phyloP scores from a whole-genome alignment of 2,888 invertebrate genomes.

The Leptinotarsa rubiginosa region DNA sequence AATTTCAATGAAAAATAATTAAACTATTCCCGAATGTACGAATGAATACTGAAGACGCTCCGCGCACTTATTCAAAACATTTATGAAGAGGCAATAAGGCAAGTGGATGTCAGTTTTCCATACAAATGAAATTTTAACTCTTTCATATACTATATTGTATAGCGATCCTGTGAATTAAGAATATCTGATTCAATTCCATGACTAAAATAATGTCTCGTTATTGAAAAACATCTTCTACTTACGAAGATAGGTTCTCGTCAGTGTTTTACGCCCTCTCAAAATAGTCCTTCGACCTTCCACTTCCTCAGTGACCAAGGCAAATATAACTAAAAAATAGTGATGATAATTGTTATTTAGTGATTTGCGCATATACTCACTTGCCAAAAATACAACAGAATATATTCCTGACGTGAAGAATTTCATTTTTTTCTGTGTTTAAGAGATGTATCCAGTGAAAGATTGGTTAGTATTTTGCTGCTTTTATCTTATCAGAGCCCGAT shows the following conservation, averaged over 20 bases:
- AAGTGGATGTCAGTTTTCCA: too few species aligned
- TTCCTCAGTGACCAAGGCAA: constrained; percentile 75
- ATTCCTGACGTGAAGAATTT: constrained; percentile 43
- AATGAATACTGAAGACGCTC: too few species aligned
- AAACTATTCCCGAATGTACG: too few species aligned
- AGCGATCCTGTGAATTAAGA: too few species aligned
- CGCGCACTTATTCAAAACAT: too few species aligned
- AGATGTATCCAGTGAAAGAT: constrained; percentile 5
- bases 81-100: too few species aligned
- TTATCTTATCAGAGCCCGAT: constrained; percentile 42
- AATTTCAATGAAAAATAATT: too few species aligned
- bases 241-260: constrained; percentile 84
- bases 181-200: neutral
- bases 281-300: constrained; percentile 83
- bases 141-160: too few species aligned
- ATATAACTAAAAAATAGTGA: constrained; percentile 70
- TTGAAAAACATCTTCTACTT: constrained; percentile 66
- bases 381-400: constrained; percentile 45
- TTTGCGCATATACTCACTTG: constrained; percentile 44
- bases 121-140: too few species aligned
- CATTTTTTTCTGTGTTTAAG: constrained; percentile 34
- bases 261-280: constrained; percentile 80
- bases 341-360: neutral
- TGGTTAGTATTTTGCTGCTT: neutral
- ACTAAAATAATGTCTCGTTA: neutral